Conservation (phyloP, 2,797 vertebrate genomes). For the Enteromius argenteus region DNA sequence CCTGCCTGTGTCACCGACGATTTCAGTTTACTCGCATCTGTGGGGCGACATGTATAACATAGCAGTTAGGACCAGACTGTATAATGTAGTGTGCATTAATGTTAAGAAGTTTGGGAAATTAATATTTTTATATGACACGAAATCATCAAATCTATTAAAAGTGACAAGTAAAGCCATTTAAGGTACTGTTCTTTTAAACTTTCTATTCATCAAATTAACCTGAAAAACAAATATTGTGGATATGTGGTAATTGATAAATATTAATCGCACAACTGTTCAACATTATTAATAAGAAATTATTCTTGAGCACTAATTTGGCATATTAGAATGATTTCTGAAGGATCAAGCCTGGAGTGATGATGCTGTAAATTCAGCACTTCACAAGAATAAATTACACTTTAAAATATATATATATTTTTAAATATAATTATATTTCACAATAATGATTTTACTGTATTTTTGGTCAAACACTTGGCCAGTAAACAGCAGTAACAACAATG, state of each 20-base stretch:
- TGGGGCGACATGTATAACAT: slow-evolving; percentile 3
- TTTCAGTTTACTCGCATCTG: slow-evolving; percentile 73
- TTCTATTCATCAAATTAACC: neutral
- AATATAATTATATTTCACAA: neutral
- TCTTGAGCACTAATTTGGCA: neutral
- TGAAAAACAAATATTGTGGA: neutral
- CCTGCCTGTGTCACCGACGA: slow-evolving; percentile 63
- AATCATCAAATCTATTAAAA: neutral
- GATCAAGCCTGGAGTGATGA: neutral
- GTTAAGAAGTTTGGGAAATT: neutral
- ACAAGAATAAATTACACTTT: neutral
- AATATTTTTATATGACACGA: neutral
- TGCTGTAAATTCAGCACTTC: neutral
- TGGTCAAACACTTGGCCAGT: neutral
- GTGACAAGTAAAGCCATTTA: neutral
- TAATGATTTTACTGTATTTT: neutral
- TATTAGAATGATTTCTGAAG: no score
- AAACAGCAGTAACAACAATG: neutral
- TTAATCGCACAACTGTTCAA: neutral
- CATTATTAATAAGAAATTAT: neutral
- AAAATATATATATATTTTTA: neutral
- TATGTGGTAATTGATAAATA: neutral
- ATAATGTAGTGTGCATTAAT: neutral
- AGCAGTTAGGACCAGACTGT: slow-evolving; percentile 9
- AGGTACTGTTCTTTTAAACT: neutral